Base-by-base conservation (phyloP, 2,888 invertebrate genomes). In the Drosophila anceps region DNA sequence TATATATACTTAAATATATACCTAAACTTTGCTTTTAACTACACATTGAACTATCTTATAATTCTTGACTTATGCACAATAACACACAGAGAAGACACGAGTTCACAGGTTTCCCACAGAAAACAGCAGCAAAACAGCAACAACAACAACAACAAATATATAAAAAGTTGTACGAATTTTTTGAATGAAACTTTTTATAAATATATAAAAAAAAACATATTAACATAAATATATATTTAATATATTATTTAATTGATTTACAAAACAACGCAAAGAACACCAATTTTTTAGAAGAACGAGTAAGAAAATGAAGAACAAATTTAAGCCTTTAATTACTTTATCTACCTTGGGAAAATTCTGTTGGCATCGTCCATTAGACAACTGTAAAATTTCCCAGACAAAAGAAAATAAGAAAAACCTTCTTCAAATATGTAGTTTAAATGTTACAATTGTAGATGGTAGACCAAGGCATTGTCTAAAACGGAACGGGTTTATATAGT, bases 251-350 rank as follows among this genome's bases (percentile, higher is more conserved):
- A 73, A 59, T 76, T 74, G 81, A 88, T 86, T 77, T 59, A 84
- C 53, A 66, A 67, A 65, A 76, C 73, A 87, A 83, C 72, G 84
- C 72, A 88, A 73, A 57, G 53, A 67, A 88, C 84, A 90, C 84
- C 82, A 89, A 86, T 73, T 87, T 69, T 66, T 70, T 64, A 79
- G 41, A 69, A 53, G 66, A 68, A 60, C 43, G 41, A 64, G 18
- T 6, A 50, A 31, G 66, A 66, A 53, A 67, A 70, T 62, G 63
- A 48, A 12, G 29, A 48, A 18, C 29, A 48, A 48, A 48, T 31
- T 48, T 59, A 81, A 71, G 87, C 89, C 91, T 87, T 91, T 84
- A 76, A 90, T 84, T 92, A 91, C 91, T 91, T 91, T 92, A 91
- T 91, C 85, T 91, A 91, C 91, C 81, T 66, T 68, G 72, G 68